phyloP scores from a whole-genome alignment of 2,113 vertebrate species.

The Chelonoidis abingdonii region DNA sequence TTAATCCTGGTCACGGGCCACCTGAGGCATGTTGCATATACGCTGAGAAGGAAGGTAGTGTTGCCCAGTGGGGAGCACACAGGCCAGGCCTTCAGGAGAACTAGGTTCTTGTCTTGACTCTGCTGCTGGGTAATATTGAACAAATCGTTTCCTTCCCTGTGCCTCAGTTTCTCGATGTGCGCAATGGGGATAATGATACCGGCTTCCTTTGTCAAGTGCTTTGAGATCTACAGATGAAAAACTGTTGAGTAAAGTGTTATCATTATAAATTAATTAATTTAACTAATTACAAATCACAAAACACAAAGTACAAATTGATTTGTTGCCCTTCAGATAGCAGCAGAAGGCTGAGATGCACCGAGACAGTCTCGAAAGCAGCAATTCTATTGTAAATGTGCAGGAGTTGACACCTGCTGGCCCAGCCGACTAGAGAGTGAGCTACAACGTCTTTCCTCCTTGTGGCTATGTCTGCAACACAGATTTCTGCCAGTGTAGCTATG shows the following conservation, averaged over 20 bases:
- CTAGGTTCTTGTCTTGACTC: background rate
- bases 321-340: background rate
- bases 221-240: background rate
- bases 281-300: background rate
- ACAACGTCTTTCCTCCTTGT: background rate
- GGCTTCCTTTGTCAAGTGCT: background rate
- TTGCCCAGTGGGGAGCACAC: background rate
- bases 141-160: background rate
- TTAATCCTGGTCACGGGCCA: no score
- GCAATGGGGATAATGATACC: no score
- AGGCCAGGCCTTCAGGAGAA: no score
- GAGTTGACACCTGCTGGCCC: background rate
- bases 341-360: background rate
- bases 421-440: background rate
- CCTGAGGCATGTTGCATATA: no score
- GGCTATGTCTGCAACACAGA: background rate
- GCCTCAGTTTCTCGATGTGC: no score
- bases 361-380: background rate
- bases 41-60: background rate
- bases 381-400: background rate
- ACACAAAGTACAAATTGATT: background rate
- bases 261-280: background rate
- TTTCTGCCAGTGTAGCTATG: background rate
- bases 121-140: background rate
- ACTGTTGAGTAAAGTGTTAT: background rate